Conservation (phyloP, 2,888 invertebrate genomes). For the Netelia inedita region DNA sequence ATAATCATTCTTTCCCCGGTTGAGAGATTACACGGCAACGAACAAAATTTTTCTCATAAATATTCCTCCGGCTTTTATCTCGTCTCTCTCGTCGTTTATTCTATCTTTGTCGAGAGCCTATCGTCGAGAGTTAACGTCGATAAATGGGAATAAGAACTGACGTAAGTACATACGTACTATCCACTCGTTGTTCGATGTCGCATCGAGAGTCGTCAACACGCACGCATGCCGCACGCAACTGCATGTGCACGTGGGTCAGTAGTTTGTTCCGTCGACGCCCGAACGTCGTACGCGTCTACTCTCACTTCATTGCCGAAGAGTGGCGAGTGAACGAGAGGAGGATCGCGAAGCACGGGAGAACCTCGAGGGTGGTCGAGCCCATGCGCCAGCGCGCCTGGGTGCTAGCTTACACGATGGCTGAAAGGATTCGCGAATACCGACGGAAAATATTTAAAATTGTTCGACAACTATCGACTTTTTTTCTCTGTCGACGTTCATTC, state of each 20-base stretch:
- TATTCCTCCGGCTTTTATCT: constrained; percentile 64
- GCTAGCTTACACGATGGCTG: constrained; percentile 1
- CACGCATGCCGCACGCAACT: constrained; percentile 57
- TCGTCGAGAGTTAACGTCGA: constrained; percentile 56
- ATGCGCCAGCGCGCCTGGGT: background rate
- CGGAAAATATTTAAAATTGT: constrained; percentile 81
- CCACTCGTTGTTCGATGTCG: constrained; percentile 21
- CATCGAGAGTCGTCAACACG: constrained; percentile 37
- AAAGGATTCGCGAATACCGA: constrained; percentile 52
- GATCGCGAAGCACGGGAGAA: background rate
- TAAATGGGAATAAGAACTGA: constrained; percentile 59
- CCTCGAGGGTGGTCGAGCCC: background rate
- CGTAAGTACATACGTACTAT: constrained; percentile 40
- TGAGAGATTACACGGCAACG: constrained; percentile 49
- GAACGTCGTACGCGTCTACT: background rate
- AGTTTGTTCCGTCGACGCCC: constrained; percentile 8
- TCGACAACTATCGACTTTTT: constrained; percentile 72
- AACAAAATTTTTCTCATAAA: constrained; percentile 61
- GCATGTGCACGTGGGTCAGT: constrained; percentile 47
- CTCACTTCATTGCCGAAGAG: background rate
- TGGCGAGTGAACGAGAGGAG: background rate
- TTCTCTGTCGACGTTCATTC: background rate
- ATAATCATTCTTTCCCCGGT: constrained; percentile 51
- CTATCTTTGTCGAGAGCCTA: constrained; percentile 8
- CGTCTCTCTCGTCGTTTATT: constrained; percentile 52